Percentiles rank a stretch among this genome's conserved stretches.
Conservation (phyloP, 2,797 vertebrate genomes). For the Pogonophryne albipinna region DNA sequence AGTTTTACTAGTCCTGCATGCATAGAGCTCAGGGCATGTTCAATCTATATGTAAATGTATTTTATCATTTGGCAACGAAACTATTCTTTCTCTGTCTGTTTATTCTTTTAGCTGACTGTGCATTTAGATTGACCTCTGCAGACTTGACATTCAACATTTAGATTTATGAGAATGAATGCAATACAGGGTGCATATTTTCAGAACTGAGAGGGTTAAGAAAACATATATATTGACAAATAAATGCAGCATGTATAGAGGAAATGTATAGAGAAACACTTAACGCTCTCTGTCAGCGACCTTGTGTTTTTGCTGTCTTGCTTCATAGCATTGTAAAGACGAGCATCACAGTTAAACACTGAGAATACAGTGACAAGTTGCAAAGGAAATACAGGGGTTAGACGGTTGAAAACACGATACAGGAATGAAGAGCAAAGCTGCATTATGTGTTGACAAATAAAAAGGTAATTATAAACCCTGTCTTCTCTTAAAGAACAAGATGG, state of each 20-base stretch:
- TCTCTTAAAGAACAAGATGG: not conserved
- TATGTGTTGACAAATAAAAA: not conserved
- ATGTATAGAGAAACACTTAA: conserved; percentile 5
- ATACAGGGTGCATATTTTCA: not conserved
- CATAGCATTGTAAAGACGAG: not conserved
- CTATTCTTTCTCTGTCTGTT: conserved; percentile 9
- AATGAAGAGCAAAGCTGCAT: not conserved
- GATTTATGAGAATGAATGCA: conserved; percentile 7
- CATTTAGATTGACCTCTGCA: conserved; percentile 14
- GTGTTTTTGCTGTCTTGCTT: not conserved
- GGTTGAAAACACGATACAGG: not conserved
- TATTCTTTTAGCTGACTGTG: conserved; percentile 15
- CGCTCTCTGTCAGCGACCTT: conserved; percentile 17
- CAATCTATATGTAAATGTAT: conserved; percentile 56
- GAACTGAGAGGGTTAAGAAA: not conserved
- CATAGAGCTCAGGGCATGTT: not conserved
- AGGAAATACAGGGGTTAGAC: not conserved
- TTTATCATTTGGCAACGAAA: conserved; percentile 20
- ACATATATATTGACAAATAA: not conserved
- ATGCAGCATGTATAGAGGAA: not conserved
- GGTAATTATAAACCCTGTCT: not conserved
- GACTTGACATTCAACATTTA: not conserved
- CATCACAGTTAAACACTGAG: too few relatives aligned
- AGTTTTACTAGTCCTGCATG: not conserved
- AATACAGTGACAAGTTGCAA: not conserved